Evolutionary conservation across 2,113 vertebrate genomes (phyloP).

Genomic region (Deroptyus accipitrinus): DNA sequence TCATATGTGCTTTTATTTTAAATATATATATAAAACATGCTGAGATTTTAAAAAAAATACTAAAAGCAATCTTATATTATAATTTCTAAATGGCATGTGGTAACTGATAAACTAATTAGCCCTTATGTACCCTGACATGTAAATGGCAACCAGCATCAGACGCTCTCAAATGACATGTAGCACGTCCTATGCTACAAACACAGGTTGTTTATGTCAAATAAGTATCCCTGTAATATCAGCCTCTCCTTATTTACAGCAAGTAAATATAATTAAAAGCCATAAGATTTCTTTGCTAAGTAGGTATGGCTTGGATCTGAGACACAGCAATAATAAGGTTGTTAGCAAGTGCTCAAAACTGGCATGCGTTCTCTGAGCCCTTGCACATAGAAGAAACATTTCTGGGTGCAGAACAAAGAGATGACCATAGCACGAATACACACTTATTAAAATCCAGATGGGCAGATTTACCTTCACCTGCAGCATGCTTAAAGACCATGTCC

Average conservation of each 20-base stretch:
- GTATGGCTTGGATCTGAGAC: neutral
- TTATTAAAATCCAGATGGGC: neutral
- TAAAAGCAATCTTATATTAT: neutral
- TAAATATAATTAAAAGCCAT: neutral
- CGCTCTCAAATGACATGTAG: neutral
- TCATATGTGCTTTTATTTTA: neutral
- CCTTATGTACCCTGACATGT: neutral
- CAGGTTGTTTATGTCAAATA: neutral
- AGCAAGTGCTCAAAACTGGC: neutral
- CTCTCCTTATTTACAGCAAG: neutral
- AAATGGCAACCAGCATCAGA: neutral
- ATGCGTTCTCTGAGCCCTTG: neutral
- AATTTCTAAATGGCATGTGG: neutral
- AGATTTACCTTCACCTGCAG: neutral
- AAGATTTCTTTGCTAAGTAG: neutral
- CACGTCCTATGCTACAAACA: neutral
- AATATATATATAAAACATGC: neutral
- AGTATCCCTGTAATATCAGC: neutral
- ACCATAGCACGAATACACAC: neutral
- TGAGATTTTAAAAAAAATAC: neutral
- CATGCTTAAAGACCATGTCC: neutral
- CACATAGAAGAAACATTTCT: neutral
- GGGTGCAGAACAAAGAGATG: neutral
- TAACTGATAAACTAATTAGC: neutral
- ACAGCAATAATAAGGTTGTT: neutral